phyloP scores from a whole-genome alignment of 2,113 vertebrate species.

The Caranx melampygus region DNA sequence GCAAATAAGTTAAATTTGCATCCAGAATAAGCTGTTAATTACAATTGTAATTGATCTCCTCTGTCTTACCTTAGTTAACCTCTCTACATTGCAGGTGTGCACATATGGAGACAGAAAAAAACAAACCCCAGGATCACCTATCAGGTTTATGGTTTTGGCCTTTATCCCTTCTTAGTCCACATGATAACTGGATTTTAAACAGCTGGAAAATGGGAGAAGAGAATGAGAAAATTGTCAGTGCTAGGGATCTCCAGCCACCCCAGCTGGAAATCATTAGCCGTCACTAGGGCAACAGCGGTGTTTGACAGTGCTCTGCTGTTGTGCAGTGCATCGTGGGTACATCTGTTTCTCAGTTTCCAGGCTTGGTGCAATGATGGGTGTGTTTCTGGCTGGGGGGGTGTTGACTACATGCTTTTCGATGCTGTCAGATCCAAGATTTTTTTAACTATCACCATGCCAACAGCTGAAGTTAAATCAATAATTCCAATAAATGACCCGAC shows the following conservation, averaged over 20 bases:
- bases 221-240: slow-evolving; percentile 28
- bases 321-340: slow-evolving; percentile 66
- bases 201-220: slow-evolving; percentile 35
- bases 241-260: slow-evolving; percentile 55
- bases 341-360: slow-evolving; percentile 78
- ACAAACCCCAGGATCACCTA: slow-evolving; percentile 24
- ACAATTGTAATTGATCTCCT: not conserved
- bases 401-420: slow-evolving; percentile 49
- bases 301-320: slow-evolving; percentile 77
- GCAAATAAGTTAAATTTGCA: not conserved
- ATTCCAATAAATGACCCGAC: not conserved
- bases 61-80: slow-evolving; percentile 51
- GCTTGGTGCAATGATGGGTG: slow-evolving; percentile 47
- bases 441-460: slow-evolving; percentile 38
- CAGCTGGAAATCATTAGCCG: slow-evolving; percentile 82
- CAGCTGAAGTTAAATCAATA: not conserved
- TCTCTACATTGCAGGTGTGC: slow-evolving; percentile 34
- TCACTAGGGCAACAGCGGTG: slow-evolving; percentile 79
- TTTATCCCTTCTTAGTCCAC: slow-evolving; percentile 6
- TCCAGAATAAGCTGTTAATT: not conserved
- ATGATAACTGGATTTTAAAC: slow-evolving; percentile 52
- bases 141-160: slow-evolving; percentile 49
- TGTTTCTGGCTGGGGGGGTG: slow-evolving; percentile 60
- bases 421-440: slow-evolving; percentile 45
- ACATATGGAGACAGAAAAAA: slow-evolving; percentile 31